These are phyloP conservation scores for Hermatobates lingyangjiaoensis DNA, from an alignment of 1,140 invertebrate species.

Conservation along the genomic window DNA sequence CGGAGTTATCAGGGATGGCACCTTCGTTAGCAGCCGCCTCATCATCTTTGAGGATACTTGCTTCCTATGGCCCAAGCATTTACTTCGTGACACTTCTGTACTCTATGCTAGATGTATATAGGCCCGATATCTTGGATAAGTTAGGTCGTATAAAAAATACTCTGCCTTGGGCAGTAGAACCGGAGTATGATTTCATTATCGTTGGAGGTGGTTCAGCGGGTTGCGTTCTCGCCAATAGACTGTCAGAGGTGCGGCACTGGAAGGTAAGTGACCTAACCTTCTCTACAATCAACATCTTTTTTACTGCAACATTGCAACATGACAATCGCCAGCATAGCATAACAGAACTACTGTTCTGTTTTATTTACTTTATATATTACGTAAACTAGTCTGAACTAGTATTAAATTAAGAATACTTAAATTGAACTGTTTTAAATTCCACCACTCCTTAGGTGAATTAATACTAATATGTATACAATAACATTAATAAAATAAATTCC, in stretches of 20 bases:
- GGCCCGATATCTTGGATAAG: slow-evolving; percentile 45
- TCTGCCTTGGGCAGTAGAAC: slow-evolving; percentile 25
- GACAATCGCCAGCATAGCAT: not conserved
- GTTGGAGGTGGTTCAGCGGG: slow-evolving; percentile 72
- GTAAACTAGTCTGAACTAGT: not conserved
- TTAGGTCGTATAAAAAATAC: slow-evolving; percentile 31
- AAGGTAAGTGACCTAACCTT: slow-evolving; percentile 23
- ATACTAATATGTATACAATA: too few relatives aligned
- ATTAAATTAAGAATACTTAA: not conserved
- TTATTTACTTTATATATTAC: not conserved
- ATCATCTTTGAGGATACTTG: slow-evolving; percentile 35
- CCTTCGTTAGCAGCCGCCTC: slow-evolving; percentile 3
- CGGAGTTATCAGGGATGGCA: not conserved
- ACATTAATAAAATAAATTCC: too few relatives aligned
- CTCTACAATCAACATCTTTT: not conserved
- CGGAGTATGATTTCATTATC: slow-evolving; percentile 51
- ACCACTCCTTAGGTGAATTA: not conserved
- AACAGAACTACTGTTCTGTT: not conserved
- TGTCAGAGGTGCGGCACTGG: slow-evolving; percentile 48
- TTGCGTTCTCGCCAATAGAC: slow-evolving; percentile 51
- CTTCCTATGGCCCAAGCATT: slow-evolving; percentile 37
- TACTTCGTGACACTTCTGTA: slow-evolving; percentile 37
- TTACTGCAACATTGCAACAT: not conserved
- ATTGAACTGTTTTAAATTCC: not conserved
- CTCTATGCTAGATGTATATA: slow-evolving; percentile 32